Evolutionary conservation across 2,888 invertebrate species (phyloP).

Genomic region (Athetis lepigone): DNA sequence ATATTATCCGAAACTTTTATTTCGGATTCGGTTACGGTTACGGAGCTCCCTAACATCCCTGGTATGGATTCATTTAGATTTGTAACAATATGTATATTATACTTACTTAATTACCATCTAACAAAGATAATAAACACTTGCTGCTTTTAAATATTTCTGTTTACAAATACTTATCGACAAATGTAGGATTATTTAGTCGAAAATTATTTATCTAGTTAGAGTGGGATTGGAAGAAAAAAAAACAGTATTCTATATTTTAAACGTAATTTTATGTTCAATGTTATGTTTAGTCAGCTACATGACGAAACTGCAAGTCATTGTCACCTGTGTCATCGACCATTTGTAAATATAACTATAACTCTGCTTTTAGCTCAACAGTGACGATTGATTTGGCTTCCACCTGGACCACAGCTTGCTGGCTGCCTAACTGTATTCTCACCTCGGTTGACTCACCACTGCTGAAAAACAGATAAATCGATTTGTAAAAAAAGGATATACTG

Average conservation of each 20-base stretch:
- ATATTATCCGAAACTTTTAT: no score
- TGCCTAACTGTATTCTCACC: conserved; percentile 51
- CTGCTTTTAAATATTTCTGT: no score
- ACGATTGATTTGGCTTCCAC: conserved; percentile 48
- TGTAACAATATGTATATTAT: no score
- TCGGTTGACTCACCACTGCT: conserved; percentile 51
- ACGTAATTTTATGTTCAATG: not conserved
- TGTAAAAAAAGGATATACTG: not conserved
- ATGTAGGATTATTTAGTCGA: no score
- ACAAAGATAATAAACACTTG: no score
- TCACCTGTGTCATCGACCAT: not conserved
- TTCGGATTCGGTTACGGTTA: no score
- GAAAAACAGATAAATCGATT: conserved; percentile 20
- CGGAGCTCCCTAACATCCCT: no score
- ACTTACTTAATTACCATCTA: no score
- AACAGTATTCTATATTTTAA: not conserved
- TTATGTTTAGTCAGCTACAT: not conserved
- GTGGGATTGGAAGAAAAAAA: no score
- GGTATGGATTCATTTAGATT: no score
- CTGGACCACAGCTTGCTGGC: conserved; percentile 36
- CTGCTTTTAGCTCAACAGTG: conserved; percentile 49
- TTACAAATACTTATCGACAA: no score
- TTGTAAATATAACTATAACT: not conserved
- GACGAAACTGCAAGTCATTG: not conserved
- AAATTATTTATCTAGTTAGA: no score